Evolutionary conservation across 2,888 invertebrate species (phyloP).

Genomic region (Ptilodon capucinus): DNA sequence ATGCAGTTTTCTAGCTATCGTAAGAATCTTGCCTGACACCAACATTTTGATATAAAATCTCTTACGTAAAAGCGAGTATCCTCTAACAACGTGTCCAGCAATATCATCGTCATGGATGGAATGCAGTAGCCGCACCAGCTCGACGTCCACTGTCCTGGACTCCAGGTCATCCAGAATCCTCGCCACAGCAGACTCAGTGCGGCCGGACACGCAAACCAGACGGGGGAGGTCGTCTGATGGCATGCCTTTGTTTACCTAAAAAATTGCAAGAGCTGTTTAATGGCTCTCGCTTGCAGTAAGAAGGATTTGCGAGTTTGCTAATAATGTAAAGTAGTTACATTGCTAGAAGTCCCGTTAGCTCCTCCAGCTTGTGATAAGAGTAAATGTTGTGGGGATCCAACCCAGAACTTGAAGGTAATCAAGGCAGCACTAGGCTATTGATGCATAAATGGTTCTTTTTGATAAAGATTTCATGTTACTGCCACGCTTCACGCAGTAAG

Average conservation of each 20-base stretch:
- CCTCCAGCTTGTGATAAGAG: too few species aligned
- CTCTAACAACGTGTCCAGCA: conserved; percentile 88
- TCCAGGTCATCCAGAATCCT: conserved; percentile 85
- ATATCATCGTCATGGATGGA: conserved; percentile 82
- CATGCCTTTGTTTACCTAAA: conserved; percentile 80
- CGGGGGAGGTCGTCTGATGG: conserved; percentile 87
- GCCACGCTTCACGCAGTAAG: too few species aligned
- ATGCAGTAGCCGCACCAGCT: conserved; percentile 83
- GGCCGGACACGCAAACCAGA: conserved; percentile 88
- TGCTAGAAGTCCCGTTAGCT: too few species aligned
- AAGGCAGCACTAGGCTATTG: too few species aligned
- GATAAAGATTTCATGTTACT: too few species aligned
- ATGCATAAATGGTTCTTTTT: too few species aligned
- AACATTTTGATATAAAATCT: not conserved
- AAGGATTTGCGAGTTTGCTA: too few species aligned
- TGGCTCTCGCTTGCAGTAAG: not conserved
- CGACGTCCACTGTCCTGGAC: conserved; percentile 83
- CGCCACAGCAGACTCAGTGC: conserved; percentile 89
- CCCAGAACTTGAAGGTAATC: too few species aligned
- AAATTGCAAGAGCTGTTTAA: not conserved
- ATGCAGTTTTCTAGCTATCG: too few species aligned
- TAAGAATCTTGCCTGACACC: too few species aligned
- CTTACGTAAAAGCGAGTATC: conserved; percentile 84
- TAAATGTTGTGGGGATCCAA: too few species aligned
- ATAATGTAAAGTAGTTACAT: too few species aligned